Evolutionary conservation across 2,113 vertebrate genomes (phyloP).

Genomic region (Oncorhynchus kisutch): DNA sequence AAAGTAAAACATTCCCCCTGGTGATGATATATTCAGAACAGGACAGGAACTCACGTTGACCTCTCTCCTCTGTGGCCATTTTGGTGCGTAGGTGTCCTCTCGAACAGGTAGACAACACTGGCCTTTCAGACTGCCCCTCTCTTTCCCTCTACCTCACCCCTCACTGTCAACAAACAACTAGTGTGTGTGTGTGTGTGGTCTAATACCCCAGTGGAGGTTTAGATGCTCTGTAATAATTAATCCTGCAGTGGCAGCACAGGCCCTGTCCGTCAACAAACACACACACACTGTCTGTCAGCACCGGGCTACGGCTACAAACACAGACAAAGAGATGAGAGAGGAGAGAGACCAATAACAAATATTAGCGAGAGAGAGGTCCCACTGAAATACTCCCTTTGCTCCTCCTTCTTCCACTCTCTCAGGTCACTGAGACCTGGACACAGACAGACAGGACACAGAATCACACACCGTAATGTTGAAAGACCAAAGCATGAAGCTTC

Average conservation of each 20-base stretch:
- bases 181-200: constrained; percentile 30
- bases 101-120: constrained; percentile 43
- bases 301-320: constrained; percentile 14
- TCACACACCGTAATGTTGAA: not conserved
- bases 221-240: constrained; percentile 76
- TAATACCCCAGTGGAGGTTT: constrained; percentile 67
- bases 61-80: constrained; percentile 62
- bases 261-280: constrained; percentile 68
- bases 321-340: constrained; percentile 10
- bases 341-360: not conserved
- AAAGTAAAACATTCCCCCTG: not conserved
- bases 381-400: constrained; percentile 66
- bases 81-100: constrained; percentile 48
- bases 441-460: not conserved
- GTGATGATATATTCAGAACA: not conserved
- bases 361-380: constrained; percentile 37
- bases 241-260: constrained; percentile 62
- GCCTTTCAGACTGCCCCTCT: constrained; percentile 56
- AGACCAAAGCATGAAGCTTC: not conserved
- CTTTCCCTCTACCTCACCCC: constrained; percentile 11
- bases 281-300: constrained; percentile 34
- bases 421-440: constrained; percentile 64
- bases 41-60: constrained; percentile 51
- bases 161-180: constrained; percentile 54
- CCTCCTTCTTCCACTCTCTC: constrained; percentile 73